phyloP scores from a whole-genome alignment of 2,888 invertebrate genomes.

The Agonopterix alstromeriana region DNA sequence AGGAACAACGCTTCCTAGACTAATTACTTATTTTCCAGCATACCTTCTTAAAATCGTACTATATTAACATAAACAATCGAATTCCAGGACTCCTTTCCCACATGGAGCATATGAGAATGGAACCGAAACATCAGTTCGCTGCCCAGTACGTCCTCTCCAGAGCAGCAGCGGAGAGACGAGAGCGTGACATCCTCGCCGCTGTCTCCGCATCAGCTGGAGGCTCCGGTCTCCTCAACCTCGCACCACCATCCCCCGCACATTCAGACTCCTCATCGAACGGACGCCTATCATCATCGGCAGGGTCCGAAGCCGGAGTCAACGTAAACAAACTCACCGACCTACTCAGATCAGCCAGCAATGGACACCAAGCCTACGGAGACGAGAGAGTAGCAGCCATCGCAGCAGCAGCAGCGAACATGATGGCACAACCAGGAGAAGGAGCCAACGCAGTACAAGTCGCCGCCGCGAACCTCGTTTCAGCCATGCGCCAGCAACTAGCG shows the following conservation, averaged over 20 bases:
- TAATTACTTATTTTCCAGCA: not conserved
- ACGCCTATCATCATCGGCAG: constrained; percentile 86
- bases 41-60: not conserved
- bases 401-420: constrained; percentile 78
- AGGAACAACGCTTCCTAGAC: no score
- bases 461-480: constrained; percentile 85
- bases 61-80: not conserved
- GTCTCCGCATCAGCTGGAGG: constrained; percentile 80
- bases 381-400: constrained; percentile 85
- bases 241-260: constrained; percentile 90
- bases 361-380: constrained; percentile 79
- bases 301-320: constrained; percentile 82
- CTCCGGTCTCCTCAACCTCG: constrained; percentile 80
- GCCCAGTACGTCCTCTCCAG: constrained; percentile 94
- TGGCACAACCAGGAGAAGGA: constrained; percentile 78
- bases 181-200: constrained; percentile 86
- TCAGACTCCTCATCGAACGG: constrained; percentile 92
- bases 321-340: constrained; percentile 78
- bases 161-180: constrained; percentile 93
- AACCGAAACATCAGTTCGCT: constrained; percentile 96
- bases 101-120: constrained; percentile 98
- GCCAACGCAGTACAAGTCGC: constrained; percentile 83
- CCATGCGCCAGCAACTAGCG: constrained; percentile 80
- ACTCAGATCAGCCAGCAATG: constrained; percentile 80
- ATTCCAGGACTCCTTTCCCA: constrained; percentile 90